A percentile compares a stretch with the other conserved stretches of the same genome.
These are phyloP conservation scores for Ceratina japonica DNA, from an alignment of 1,140 invertebrate genomes.

Conservation along the genomic window DNA sequence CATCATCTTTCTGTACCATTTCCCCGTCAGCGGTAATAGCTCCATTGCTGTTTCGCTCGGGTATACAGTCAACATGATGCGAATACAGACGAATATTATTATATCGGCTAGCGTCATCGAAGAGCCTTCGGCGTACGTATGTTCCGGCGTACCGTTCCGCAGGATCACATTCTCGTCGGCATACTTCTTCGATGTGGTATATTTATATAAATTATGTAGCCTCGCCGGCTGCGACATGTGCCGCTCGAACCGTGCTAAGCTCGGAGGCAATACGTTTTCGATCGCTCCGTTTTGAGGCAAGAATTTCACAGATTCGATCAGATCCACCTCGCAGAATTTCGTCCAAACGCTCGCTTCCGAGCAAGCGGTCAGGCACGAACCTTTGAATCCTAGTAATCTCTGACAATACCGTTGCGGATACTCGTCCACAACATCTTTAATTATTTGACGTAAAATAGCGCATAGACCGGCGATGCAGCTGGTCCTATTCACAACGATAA, in stretches of 20 bases:
- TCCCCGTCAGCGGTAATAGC: conserved; percentile 83
- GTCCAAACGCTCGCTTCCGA: conserved; percentile 94
- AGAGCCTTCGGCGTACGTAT: conserved; percentile 91
- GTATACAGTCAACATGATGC: conserved; percentile 82
- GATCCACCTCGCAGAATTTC: conserved; percentile 93
- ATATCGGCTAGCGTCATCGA: conserved; percentile 91
- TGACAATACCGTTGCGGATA: conserved; percentile 73
- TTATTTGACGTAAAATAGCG: conserved; percentile 84
- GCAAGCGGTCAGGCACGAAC: conserved; percentile 88
- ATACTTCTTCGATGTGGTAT: conserved; percentile 80
- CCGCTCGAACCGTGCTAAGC: conserved; percentile 88
- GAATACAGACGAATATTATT: conserved; percentile 87
- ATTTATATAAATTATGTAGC: conserved; percentile 93
- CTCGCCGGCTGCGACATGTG: conserved; percentile 92
- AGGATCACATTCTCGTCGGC: conserved; percentile 56
- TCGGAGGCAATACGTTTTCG: conserved; percentile 79
- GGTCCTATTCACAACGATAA: conserved; percentile 80
- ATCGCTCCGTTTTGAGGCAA: conserved; percentile 35
- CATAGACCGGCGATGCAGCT: conserved; percentile 86
- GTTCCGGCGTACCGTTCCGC: conserved; percentile 72
- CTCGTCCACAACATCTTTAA: conserved; percentile 73
- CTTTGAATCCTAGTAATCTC: conserved; percentile 87
- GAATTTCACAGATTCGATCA: conserved; percentile 81
- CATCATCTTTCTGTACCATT: conserved; percentile 83
- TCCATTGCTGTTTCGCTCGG: conserved; percentile 76